Conservation (phyloP, 1,140 invertebrate species). For the Rhynchophorus ferrugineus region DNA sequence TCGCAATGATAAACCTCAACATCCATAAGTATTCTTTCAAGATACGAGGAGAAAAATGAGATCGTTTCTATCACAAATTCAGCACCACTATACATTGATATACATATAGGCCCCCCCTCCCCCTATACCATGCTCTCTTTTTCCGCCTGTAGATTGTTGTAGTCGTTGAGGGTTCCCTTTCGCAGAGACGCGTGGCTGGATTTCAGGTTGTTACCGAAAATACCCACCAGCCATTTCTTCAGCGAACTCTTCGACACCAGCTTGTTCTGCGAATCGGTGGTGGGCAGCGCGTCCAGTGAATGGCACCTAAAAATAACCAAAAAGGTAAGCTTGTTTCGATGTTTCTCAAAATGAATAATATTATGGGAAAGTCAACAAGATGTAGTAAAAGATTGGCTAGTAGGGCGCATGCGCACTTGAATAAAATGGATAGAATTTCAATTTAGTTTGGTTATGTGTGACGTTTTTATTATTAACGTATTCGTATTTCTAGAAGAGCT, state of each 20-base stretch:
- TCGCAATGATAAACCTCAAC: too few relatives aligned
- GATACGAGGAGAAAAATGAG: background rate
- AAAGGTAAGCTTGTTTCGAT: background rate
- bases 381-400: too few relatives aligned
- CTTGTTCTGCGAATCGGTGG: conserved; percentile 29
- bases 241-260: conserved; percentile 45
- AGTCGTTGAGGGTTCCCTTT: conserved; percentile 42
- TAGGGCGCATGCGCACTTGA: too few relatives aligned
- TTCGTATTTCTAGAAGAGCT: too few relatives aligned
- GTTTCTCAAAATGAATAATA: too few relatives aligned
- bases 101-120: too few relatives aligned
- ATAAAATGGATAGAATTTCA: too few relatives aligned
- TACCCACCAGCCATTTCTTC: conserved; percentile 58
- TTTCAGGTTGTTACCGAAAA: conserved; percentile 58
- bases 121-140: conserved; percentile 40
- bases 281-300: conserved; percentile 57
- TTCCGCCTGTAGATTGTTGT: conserved; percentile 35
- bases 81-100: background rate
- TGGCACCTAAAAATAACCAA: conserved; percentile 50
- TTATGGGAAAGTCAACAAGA: too few relatives aligned
- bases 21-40: too few relatives aligned
- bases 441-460: too few relatives aligned
- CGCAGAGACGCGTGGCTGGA: conserved; percentile 56
- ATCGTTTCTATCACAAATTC: background rate
- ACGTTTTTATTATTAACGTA: too few relatives aligned